phyloP scores from a whole-genome alignment of 30 jellyfish, hydroid and myxozoan species.

The Catostylus mosaicus region DNA sequence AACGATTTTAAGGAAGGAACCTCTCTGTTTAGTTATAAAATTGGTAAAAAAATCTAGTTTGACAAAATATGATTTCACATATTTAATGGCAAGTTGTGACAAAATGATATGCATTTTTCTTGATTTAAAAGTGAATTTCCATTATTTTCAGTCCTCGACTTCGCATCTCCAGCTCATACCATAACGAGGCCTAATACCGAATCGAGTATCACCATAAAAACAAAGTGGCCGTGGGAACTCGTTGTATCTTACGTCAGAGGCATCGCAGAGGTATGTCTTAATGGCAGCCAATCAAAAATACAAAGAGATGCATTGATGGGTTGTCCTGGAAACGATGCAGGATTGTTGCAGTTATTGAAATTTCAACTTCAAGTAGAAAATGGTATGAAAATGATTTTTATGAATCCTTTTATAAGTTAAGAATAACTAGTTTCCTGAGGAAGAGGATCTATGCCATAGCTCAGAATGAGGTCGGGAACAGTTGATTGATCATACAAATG shows the following conservation, averaged over 20 bases:
- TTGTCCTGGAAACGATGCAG: constrained; percentile 35
- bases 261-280: constrained; percentile 48
- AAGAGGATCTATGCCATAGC: too few relatives aligned
- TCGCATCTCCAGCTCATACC: constrained; percentile 1
- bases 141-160: not conserved
- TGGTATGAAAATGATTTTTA: constrained; percentile 4
- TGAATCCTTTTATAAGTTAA: too few relatives aligned
- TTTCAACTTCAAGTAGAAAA: constrained; percentile 21
- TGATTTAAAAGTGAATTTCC: not conserved
- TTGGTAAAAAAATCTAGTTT: too few relatives aligned
- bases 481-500: too few relatives aligned
- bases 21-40: too few relatives aligned
- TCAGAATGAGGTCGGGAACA: too few relatives aligned
- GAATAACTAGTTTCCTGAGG: too few relatives aligned
- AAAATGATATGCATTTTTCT: too few relatives aligned
- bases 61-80: too few relatives aligned
- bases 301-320: constrained; percentile 57
- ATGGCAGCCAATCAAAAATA: constrained; percentile 42
- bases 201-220: constrained; percentile 17
- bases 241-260: constrained; percentile 47
- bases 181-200: constrained; percentile 54
- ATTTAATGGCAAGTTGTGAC: too few relatives aligned
- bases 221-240: constrained; percentile 67
- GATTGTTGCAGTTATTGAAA: constrained; percentile 41
- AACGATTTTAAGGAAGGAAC: too few relatives aligned